Evolutionary conservation across 2,797 vertebrate genomes (phyloP).

Genomic region (Morus bassanus): DNA sequence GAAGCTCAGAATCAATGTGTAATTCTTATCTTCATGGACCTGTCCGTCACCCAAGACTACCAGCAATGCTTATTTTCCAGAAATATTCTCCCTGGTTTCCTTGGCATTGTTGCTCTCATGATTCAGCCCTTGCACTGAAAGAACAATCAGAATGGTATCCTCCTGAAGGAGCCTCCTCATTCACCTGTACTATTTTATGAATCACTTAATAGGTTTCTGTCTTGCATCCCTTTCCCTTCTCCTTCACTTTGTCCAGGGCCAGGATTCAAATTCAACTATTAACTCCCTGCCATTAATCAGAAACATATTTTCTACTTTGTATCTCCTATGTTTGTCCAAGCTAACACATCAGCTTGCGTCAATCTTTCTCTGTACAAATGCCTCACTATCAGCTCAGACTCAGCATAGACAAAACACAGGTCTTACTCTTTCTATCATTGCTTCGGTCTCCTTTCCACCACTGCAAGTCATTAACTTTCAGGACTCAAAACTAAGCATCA

Average conservation of each 20-base stretch:
- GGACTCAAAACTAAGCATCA: not conserved
- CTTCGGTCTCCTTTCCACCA: not conserved
- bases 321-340: not conserved
- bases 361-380: not conserved
- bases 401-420: not conserved
- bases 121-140: too few relatives aligned
- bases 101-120: not conserved
- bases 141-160: too few relatives aligned
- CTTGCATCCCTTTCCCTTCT: not conserved
- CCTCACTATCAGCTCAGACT: not conserved
- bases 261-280: not conserved
- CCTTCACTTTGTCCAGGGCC: not conserved
- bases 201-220: not conserved
- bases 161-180: not conserved
- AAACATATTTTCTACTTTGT: not conserved
- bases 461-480: not conserved
- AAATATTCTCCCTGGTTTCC: not conserved
- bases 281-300: not conserved
- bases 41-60: not conserved
- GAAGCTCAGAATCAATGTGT: not conserved
- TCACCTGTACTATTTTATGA: not conserved
- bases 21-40: not conserved
- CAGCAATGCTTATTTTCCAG: not conserved
- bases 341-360: not conserved
- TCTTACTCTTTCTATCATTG: not conserved